Evolutionary conservation across 2,888 invertebrate species (phyloP), one percentile per base, ranked within the genome.

Genomic region (Orthosia cruda): DNA sequence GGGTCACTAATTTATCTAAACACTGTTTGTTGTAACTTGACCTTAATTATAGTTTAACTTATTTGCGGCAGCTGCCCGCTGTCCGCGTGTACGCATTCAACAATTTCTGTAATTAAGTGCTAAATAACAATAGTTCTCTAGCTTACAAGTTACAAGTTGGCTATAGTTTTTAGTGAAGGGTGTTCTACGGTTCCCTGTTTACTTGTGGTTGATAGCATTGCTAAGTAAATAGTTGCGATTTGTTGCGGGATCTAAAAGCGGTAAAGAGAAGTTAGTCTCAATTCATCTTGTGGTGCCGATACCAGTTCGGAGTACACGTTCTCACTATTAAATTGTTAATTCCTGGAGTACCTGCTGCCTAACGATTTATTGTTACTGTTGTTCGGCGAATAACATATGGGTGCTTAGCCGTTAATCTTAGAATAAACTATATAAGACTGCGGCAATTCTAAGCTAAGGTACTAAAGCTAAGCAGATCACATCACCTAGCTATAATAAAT

Each of bases 11-110:
- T 96, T 95, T 95, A 96, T 96, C 94, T 95, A 92, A 95, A 94
- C 95, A 93, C 89, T 92, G 93, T 87, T 83, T 71, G 69, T 74
- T 78, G 85, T 76, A 88, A 87, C 87, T 86, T 82, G 66, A 69
- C 89, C 93, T 93, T 94, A 94, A 95, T 95, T 96, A 95, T 95
- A 95, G 95, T 96, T 95, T 95, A 95, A 96, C 95, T 95, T 95
- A 94, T 94, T 94, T 92, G 91, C 89, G 89, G 88, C 94, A 94
- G 94, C 92, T 95, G 93, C 88, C 87, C 87, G 84, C 87, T 89
- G 89, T 74, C 77, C 87, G 84, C 81, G 85, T 87, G 77, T 81
- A 80, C 77, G 85, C 86, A 88, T 80, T 80, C 83, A 85, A 89
- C 87, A 89, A 82, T 83, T 83, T 86, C 76, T 78, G 85, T 90